Evolutionary conservation across 2,888 invertebrate species (phyloP), one percentile per base, ranked within the genome.

Genomic region (Callimorpha dominula): DNA sequence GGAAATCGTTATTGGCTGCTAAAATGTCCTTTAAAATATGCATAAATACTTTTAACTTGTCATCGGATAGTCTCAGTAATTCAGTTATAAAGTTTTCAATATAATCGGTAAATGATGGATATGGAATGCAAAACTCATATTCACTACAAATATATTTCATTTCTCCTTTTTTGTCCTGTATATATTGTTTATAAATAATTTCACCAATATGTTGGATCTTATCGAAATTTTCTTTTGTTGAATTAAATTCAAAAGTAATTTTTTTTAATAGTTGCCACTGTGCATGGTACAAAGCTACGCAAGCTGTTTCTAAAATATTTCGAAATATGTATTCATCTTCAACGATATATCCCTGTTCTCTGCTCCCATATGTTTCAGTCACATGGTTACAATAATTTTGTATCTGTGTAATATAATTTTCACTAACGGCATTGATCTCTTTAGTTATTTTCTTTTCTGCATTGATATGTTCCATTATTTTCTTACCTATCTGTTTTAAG

Each of bases 101-200:
- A 17, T 68, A 72, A 49, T 72, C 68, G 7, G 72, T 65, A 7
- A 72, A 68, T 4, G 68, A 46, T 50, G 72, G 72, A 57, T 64
- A 72, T n/a, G 65, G 64, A 50, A n/a, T 42, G 42, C 72, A 72
- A 31, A 72, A 5, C 15, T 68, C 46, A 15, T 68, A 68, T 57
- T 57, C 17, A 8, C n/a, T 60, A 50, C 72, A 72, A 15, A 72
- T 46, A 57, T 65, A 65, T 65, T 20, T 52, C 1, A 54, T 14
- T 72, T 72, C 72, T 15, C n/a, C 17, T 40, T 7, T 63, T 63
- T 68, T 72, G 15, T 40, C 20, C 4, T 72, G 40, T 31, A 20
- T 43, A 50, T 52, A 52, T 63, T 67, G 62, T 14, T 43, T 67
- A n/a, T 46, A 46, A n/a, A 72, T 20, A 43, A 63, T 60, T n/a